Conservation (phyloP, 2,113 vertebrate genomes). For the Sylvia atricapilla region DNA sequence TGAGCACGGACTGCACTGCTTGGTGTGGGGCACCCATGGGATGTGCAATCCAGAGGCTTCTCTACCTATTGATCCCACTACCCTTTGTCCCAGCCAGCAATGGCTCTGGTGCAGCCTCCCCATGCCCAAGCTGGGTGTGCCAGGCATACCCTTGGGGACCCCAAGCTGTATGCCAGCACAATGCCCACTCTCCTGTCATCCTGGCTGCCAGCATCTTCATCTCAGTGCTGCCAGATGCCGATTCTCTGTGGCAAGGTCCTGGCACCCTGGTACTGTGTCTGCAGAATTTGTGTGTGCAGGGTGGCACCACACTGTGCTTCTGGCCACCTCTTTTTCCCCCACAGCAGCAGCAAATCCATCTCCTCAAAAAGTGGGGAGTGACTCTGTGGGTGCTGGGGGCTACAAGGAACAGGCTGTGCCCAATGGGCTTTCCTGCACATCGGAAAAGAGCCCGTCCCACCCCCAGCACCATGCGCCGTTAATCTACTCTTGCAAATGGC, state of each 20-base stretch:
- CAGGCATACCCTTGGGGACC: background rate
- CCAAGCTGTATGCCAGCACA: background rate
- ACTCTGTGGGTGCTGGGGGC: background rate
- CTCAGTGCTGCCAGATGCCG: fast-evolving
- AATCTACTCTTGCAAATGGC: conserved; percentile 77
- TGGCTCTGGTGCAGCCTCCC: background rate
- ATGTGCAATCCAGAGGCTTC: background rate
- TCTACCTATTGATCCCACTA: fast-evolving
- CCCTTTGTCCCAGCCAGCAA: fast-evolving
- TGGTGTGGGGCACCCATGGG: fast-evolving
- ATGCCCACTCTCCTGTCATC: fast-evolving
- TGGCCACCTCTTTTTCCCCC: background rate
- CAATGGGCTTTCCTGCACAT: background rate
- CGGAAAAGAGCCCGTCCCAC: conserved; percentile 48
- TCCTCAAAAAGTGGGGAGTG: background rate
- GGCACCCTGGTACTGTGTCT: fast-evolving
- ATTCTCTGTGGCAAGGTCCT: background rate
- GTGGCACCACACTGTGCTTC: fast-evolving
- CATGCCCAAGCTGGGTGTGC: background rate
- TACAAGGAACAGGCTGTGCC: background rate
- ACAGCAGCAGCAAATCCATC: conserved; percentile 33
- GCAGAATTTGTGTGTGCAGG: fast-evolving
- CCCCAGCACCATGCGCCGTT: conserved; percentile 26
- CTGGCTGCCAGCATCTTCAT: fast-evolving
- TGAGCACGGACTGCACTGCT: background rate